Conservation (phyloP, 2,113 vertebrate species). For the Balaeniceps rex region DNA sequence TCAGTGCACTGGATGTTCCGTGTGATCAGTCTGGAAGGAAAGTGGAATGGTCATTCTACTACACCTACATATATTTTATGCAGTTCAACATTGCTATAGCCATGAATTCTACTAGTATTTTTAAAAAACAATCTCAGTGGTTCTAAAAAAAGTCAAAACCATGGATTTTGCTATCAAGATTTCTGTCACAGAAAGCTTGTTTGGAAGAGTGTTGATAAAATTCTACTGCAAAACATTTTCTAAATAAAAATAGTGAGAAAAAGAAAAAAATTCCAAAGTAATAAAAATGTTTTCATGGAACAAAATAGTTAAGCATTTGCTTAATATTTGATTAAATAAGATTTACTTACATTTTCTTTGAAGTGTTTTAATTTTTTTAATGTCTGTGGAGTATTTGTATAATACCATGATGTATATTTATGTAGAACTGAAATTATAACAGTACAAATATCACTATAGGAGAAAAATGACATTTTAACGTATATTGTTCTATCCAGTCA, state of each 20-base stretch:
- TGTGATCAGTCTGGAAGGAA: constrained; percentile 41
- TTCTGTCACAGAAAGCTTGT: constrained; percentile 73
- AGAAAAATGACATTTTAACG: constrained; percentile 77
- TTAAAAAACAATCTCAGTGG: constrained; percentile 60
- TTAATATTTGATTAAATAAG: constrained; percentile 77
- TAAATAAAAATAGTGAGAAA: constrained; percentile 60
- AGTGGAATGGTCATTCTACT: constrained; percentile 37
- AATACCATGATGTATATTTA: constrained; percentile 83
- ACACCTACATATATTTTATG: constrained; percentile 21
- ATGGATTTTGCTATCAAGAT: constrained; percentile 72
- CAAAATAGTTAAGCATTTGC: constrained; percentile 71
- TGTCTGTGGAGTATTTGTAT: constrained; percentile 84
- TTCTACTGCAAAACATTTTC: constrained; percentile 76
- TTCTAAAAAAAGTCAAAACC: constrained; percentile 62
- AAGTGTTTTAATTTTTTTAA: constrained; percentile 83
- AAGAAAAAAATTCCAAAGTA: constrained; percentile 77
- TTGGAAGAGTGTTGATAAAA: constrained; percentile 72
- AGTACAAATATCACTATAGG: constrained; percentile 78
- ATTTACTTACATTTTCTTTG: constrained; percentile 80
- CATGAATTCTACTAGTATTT: constrained; percentile 54
- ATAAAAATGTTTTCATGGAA: constrained; percentile 76
- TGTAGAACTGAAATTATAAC: constrained; percentile 82
- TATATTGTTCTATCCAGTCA: constrained; percentile 84
- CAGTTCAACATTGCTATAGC: constrained; percentile 54
- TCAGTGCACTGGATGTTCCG: constrained; percentile 1